A percentile compares a stretch with the other conserved stretches of the same genome.
Conservation (phyloP, 1,140 invertebrate species). For the Drosophila sucinea region DNA sequence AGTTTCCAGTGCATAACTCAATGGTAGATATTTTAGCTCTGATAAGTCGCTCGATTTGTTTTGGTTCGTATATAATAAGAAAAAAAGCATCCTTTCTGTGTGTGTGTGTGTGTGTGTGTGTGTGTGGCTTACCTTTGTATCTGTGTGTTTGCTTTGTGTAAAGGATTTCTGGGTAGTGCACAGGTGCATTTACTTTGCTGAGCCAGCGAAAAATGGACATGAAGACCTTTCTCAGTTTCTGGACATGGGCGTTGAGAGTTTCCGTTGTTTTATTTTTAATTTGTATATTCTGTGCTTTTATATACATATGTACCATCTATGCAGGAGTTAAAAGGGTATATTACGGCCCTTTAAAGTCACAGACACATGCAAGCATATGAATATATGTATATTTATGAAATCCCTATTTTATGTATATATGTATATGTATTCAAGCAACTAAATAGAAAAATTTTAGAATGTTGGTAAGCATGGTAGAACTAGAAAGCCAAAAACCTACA, state of each 20-base stretch:
- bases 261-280: conserved; percentile 70
- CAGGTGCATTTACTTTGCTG: conserved; percentile 72
- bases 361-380: no score
- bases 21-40: conserved; percentile 76
- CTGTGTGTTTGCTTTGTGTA: conserved; percentile 67
- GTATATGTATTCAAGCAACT: no score
- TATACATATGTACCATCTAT: neutral
- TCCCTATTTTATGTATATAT: no score
- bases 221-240: conserved; percentile 32
- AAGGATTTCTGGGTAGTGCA: conserved; percentile 70
- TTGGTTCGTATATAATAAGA: conserved; percentile 60
- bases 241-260: conserved; percentile 48
- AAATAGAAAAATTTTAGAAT: no score
- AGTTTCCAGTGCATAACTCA: conserved; percentile 80
- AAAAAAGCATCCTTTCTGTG: conserved; percentile 17
- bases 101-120: conserved; percentile 25
- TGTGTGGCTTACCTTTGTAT: conserved; percentile 30
- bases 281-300: conserved; percentile 39
- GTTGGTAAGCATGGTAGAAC: no score
- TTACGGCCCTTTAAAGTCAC: no score
- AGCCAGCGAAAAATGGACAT: conserved; percentile 56
- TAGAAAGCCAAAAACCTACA: no score
- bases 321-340: no score
- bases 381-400: no score
- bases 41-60: conserved; percentile 81